Evolutionary conservation across 2,797 vertebrate genomes (phyloP), one percentile per base, ranked within the genome.

Genomic region (Scleropages formosus): DNA sequence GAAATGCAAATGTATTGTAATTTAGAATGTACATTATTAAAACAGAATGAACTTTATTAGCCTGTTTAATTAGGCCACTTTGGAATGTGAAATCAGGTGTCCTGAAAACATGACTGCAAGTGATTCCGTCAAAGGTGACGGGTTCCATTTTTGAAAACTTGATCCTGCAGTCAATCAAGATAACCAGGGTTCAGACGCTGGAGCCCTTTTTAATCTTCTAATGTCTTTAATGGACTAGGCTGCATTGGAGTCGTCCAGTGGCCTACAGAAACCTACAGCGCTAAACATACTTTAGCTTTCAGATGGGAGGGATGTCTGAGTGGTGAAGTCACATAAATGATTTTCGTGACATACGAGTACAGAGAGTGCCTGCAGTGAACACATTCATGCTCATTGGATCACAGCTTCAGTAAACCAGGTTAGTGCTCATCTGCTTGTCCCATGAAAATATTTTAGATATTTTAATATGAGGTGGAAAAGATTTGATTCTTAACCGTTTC

Each of bases 171-270:
- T 74, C 77, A 70, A 69, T 78, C 59, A 64, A 70, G 72, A 75
- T 75, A 75, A 75, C 56, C 20, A 31, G 46, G 51, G 60, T 46
- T 59, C 65, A 70, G 72, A 75, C 67, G 39, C 49, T 65, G 74
- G 56, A 53, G 73, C 72, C 13, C 74, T 8, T 60, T 70, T 46
- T 76, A 78, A 80, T 80, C 79, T 71, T 60, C 27, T 71, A 59
- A 76, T 64, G 39, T 62, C 65, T 71, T 31, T 76, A 69, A 76
- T 75, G 72, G 60, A 70, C 59, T 39, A 46, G 62, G 26, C 39
- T 44, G 47, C 27, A 51, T 76, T 74, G 73, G 64, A 31, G 9
- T 61, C 63, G 51, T 26, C 22, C 62, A 59, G 62, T 73, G 71
- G 58, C 78, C 75, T 73, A 51, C 63, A 73, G 75, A 44, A 74